Evolutionary conservation across 53 echinoderm and acorn worm species (phyloP).

Genomic region (Mesocentrotus franciscanus): DNA sequence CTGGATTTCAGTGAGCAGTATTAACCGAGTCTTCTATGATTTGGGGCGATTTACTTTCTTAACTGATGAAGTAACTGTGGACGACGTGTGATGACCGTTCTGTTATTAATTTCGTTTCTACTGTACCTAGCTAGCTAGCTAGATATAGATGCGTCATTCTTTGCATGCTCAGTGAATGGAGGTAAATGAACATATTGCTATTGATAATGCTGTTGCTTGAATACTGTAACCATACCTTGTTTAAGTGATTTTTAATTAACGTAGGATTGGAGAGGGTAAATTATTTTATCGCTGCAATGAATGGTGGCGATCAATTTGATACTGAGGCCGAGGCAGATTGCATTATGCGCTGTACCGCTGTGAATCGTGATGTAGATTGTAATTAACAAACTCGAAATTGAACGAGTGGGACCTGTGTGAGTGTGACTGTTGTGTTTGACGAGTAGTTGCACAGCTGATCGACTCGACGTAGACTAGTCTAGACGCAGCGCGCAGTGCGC

Average conservation of each 20-base stretch:
- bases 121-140: too few relatives aligned
- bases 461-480: too few relatives aligned
- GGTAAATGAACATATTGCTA: not conserved
- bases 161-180: not conserved
- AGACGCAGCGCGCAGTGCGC: too few relatives aligned
- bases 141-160: not conserved
- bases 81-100: not conserved
- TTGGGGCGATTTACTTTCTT: not conserved
- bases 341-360: too few relatives aligned
- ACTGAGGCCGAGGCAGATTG: too few relatives aligned
- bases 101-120: not conserved
- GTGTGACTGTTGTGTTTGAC: not conserved
- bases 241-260: not conserved
- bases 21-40: not conserved
- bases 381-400: not conserved
- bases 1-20: not conserved
- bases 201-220: not conserved
- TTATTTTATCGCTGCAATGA: not conserved
- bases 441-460: too few relatives aligned
- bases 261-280: not conserved
- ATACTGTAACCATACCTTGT: not conserved
- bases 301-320: not conserved
- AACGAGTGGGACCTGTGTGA: not conserved
- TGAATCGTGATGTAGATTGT: too few relatives aligned
- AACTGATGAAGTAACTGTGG: not conserved